Evolutionary conservation across 1,140 invertebrate species (phyloP).

Genomic region (Prorops nasuta): DNA sequence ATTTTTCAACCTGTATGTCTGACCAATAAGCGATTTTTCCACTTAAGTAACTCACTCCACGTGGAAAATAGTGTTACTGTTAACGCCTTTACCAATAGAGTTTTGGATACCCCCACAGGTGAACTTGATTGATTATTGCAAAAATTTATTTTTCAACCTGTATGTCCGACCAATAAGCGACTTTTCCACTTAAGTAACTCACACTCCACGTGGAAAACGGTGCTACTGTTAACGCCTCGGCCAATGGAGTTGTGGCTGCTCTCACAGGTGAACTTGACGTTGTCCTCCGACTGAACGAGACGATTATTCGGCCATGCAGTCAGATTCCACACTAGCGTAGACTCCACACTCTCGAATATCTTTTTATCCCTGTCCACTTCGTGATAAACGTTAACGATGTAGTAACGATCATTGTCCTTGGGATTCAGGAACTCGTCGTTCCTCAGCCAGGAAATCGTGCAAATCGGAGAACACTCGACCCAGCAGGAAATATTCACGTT

Average conservation of each 20-base stretch:
- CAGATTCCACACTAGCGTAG: constrained; percentile 81
- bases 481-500: constrained; percentile 81
- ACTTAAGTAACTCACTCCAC: too few relatives aligned
- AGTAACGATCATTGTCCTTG: constrained; percentile 64
- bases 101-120: too few relatives aligned
- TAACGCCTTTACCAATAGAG: too few relatives aligned
- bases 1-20: too few relatives aligned
- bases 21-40: too few relatives aligned
- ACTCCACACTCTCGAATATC: constrained; percentile 84
- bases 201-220: constrained; percentile 86
- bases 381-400: constrained; percentile 62
- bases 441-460: constrained; percentile 80
- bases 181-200: too few relatives aligned
- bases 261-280: constrained; percentile 80
- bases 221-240: constrained; percentile 73
- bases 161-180: too few relatives aligned
- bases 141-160: too few relatives aligned
- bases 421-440: constrained; percentile 67
- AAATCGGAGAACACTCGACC: constrained; percentile 84
- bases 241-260: constrained; percentile 76
- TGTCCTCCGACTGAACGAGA: constrained; percentile 73
- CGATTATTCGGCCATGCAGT: constrained; percentile 74
- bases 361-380: constrained; percentile 71
- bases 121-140: too few relatives aligned
- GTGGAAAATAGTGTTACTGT: too few relatives aligned